phyloP scores from a whole-genome alignment of 2,113 vertebrate genomes.

The Sapayoa aenigma region DNA sequence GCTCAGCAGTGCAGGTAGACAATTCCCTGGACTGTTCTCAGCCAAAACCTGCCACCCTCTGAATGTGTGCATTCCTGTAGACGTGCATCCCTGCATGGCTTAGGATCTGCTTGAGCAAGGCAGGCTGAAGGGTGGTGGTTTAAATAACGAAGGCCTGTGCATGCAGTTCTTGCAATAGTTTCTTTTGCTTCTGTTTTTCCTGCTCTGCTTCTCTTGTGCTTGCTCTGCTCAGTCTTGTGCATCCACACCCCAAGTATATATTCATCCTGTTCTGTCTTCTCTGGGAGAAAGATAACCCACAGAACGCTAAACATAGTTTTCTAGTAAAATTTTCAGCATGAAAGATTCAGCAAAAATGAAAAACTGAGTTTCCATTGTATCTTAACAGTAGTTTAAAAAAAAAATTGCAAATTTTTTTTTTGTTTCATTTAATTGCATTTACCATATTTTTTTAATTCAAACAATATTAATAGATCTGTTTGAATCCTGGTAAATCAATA shows the following conservation, averaged over 20 bases:
- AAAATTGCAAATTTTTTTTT: accelerated
- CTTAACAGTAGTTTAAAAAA: background rate
- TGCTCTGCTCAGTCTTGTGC: accelerated
- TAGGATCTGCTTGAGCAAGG: background rate
- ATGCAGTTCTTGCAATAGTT: background rate
- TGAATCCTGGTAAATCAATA: background rate
- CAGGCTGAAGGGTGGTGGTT: background rate
- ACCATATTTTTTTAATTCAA: background rate
- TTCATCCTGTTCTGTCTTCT: background rate
- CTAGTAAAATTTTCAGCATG: background rate
- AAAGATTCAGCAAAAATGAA: background rate
- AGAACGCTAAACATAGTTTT: background rate
- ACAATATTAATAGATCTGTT: background rate
- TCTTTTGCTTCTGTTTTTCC: background rate
- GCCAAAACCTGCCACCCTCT: background rate
- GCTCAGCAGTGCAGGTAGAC: background rate
- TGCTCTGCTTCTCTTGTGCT: background rate
- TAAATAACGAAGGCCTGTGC: accelerated
- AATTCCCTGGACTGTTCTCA: background rate
- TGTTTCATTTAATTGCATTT: background rate
- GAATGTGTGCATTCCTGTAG: background rate
- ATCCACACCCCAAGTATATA: accelerated
- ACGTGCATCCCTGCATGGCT: background rate
- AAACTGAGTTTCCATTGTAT: background rate
- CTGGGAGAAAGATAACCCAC: background rate